Base-by-base conservation (phyloP, 2,113 vertebrate species). In the Nycticorax nycticorax region DNA sequence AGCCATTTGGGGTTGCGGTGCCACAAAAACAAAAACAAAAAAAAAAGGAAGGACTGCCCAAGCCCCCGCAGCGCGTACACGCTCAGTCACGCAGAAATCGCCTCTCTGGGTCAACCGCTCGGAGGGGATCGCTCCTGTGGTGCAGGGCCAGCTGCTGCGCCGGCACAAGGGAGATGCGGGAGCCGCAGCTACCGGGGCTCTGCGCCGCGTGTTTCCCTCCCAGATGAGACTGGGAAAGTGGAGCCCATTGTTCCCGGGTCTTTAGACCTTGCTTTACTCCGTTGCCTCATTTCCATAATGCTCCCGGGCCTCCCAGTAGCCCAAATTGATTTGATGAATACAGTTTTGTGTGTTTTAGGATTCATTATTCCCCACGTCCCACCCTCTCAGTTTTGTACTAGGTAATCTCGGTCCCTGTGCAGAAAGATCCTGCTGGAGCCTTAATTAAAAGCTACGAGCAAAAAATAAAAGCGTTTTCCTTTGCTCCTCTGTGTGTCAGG, bases 401-500 rank as follows among this genome's bases (percentile, higher is more conserved):
- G 79, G 57, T 90, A 80, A 87, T 95, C 88, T 86, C 0, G 0
- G 52, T 85, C 77, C 41, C 71, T 63, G 32, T 21, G 52, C 73
- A 79, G 79, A 80, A 94, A 59, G 21, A 86, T 87, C 33, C 37
- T 88, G 23, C 68, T 84, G 88, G 43, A 85, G 21, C 35, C 47
- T 88, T 92, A 89, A 96, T 95, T 95, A 94, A 96, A 95, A 95
- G 59, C 53, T 67, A 45, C 43, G 27, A 23, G 30, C 37, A 56
- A 33, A 80, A 91, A 87, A 90, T 72, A 73, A 85, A 96, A 88
- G 19, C 30, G 30, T 81, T 95, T 94, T 68, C 72, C 48, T 91
- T 73, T 82, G 41, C 57, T 88, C 14, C 43, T 78, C 64, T 78
- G 45, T 37, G 67, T 75, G 28, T 41, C 45, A 89, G 52, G 28